phyloP scores from a whole-genome alignment of 2,888 invertebrate species.

The Ophion obscuratus region DNA sequence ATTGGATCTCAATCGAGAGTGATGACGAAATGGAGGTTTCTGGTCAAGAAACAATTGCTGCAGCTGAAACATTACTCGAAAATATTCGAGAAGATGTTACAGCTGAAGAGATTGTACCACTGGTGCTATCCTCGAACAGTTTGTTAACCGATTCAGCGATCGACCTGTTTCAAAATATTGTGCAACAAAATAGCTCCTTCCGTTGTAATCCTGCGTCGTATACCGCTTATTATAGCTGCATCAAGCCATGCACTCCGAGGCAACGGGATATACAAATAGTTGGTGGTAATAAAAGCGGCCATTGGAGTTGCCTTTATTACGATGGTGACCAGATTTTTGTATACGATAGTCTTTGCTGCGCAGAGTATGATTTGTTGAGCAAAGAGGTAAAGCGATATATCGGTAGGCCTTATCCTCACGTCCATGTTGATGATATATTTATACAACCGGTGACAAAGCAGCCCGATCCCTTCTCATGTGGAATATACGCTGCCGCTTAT shows the following conservation, averaged over 20 bases:
- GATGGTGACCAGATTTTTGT: conserved; percentile 24
- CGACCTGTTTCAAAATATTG: conserved; percentile 40
- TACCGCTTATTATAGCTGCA: too few species aligned
- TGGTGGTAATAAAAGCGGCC: too few species aligned
- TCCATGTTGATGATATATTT: conserved; percentile 16
- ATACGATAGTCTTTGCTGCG: conserved; percentile 36
- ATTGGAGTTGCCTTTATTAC: conserved; percentile 32
- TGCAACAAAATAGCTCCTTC: conserved; percentile 28
- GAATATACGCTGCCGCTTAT: conserved; percentile 52
- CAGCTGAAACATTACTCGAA: background rate
- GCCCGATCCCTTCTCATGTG: conserved; percentile 50
- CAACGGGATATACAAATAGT: too few species aligned
- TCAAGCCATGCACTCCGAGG: too few species aligned
- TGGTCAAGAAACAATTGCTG: background rate
- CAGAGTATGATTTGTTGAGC: conserved; percentile 20
- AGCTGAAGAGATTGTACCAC: conserved; percentile 16
- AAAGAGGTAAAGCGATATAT: conserved; percentile 42
- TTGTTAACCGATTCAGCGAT: conserved; percentile 25
- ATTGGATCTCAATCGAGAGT: conserved; percentile 4
- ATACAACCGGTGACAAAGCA: conserved; percentile 24
- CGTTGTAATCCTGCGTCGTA: conserved; percentile 1
- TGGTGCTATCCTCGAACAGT: background rate
- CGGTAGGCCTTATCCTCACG: conserved; percentile 29
- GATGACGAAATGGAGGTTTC: conserved; percentile 27
- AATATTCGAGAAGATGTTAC: conserved; percentile 25